Conservation (phyloP, 1,140 invertebrate species). For the Caenorhabditis latens region DNA sequence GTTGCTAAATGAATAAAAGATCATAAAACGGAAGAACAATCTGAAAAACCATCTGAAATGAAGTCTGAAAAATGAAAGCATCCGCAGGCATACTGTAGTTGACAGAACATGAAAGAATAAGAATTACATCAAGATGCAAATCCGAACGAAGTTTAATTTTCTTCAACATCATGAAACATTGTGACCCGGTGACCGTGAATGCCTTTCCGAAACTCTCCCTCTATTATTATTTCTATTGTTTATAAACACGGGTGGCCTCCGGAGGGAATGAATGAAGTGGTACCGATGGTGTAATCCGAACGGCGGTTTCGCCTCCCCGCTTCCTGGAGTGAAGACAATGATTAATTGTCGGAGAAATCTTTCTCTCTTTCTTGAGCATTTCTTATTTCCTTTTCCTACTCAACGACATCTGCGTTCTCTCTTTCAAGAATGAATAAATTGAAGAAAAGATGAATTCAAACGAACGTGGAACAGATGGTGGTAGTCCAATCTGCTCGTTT, state of each 20-base stretch:
- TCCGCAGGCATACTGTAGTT: no score
- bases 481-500: background rate
- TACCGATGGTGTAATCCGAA: constrained; percentile 38
- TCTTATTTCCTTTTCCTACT: background rate
- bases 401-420: constrained; percentile 20
- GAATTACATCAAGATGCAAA: no score
- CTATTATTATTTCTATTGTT: background rate
- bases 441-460: background rate
- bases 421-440: background rate
- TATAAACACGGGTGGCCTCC: constrained; percentile 30
- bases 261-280: background rate
- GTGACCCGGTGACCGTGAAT: constrained; percentile 32
- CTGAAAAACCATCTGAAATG: no score
- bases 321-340: constrained; percentile 29
- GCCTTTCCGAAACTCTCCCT: background rate
- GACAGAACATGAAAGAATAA: no score
- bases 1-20: no score
- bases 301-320: constrained; percentile 1
- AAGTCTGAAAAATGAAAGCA: no score
- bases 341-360: constrained; percentile 34
- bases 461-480: constrained; percentile 1
- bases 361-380: background rate
- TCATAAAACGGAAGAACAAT: no score
- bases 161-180: background rate
- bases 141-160: background rate